phyloP scores from a whole-genome alignment of 2,888 invertebrate genomes.

The Drosophila parthenogenetica region DNA sequence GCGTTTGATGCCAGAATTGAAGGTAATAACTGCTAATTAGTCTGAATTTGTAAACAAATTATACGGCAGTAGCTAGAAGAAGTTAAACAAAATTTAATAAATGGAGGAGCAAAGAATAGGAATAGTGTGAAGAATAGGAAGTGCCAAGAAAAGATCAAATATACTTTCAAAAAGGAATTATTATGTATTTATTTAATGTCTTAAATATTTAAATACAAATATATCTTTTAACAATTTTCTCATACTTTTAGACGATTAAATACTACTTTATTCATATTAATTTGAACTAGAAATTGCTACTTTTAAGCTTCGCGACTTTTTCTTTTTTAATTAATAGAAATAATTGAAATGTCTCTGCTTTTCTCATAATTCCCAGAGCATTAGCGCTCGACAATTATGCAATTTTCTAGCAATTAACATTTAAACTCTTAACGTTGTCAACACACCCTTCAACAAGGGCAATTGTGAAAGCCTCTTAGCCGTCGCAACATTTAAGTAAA shows the following conservation, averaged over 20 bases:
- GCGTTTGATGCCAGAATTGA: conserved; percentile 6
- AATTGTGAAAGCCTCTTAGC: conserved; percentile 69
- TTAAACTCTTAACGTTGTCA: conserved; percentile 34
- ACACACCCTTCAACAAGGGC: conserved; percentile 45
- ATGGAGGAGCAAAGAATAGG: no score
- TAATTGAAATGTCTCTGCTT: conserved; percentile 1
- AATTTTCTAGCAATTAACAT: conserved; percentile 34
- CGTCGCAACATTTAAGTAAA: conserved; percentile 51
- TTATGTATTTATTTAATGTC: no score
- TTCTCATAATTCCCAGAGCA: conserved; percentile 1
- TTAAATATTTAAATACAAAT: no score
- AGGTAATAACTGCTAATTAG: conserved; percentile 41
- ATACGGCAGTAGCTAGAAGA: conserved; percentile 31
- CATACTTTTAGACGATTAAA: no score
- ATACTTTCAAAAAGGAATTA: no score
- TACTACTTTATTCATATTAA: no score
- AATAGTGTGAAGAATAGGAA: no score
- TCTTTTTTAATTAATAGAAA: background rate
- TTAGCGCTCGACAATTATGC: conserved; percentile 14
- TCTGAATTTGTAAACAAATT: conserved; percentile 41
- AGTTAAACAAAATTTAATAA: conserved; percentile 8
- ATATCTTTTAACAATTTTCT: no score
- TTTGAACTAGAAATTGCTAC: background rate
- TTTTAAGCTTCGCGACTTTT: background rate
- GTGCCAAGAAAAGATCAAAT: no score